Evolutionary conservation across 2,888 invertebrate genomes (phyloP).

Genomic region (Dicranocentrus wangi): DNA sequence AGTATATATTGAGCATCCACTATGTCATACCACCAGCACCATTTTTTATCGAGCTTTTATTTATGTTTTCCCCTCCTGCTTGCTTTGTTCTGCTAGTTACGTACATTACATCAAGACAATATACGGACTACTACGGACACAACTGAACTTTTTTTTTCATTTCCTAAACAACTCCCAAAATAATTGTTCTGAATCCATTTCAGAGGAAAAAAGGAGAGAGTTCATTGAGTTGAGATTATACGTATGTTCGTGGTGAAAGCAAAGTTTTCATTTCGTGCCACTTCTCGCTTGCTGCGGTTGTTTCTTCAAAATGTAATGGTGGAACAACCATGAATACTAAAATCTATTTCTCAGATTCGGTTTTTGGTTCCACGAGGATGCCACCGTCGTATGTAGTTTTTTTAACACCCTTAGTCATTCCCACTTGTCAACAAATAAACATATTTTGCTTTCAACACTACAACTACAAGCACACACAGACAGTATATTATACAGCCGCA

Average conservation of each 20-base stretch:
- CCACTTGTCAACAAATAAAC: conserved; percentile 23
- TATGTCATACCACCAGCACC: conserved; percentile 5
- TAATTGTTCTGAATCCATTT: conserved; percentile 35
- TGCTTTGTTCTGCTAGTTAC: conserved; percentile 25
- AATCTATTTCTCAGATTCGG: background rate
- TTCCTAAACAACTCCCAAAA: conserved; percentile 53
- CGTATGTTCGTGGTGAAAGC: conserved; percentile 49
- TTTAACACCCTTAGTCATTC: no score
- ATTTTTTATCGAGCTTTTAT: background rate
- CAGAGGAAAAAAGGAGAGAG: conserved; percentile 6
- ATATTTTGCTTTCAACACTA: conserved; percentile 7
- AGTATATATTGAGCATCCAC: conserved; percentile 15
- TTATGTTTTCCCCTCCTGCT: background rate
- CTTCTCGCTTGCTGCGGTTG: conserved; percentile 37
- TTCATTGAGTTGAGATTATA: conserved; percentile 19
- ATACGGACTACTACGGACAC: no score
- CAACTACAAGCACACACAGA: no score
- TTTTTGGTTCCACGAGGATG: conserved; percentile 19
- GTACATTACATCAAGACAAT: conserved; percentile 14
- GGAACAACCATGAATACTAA: conserved; percentile 1
- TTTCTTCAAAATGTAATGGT: conserved; percentile 16
- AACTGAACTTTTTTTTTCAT: conserved; percentile 48
- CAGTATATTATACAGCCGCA: background rate
- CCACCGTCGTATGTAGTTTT: background rate
- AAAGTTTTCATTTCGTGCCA: conserved; percentile 58